Base-by-base conservation (phyloP, 2,797 vertebrate species). In the Setipinna tenuifilis region DNA sequence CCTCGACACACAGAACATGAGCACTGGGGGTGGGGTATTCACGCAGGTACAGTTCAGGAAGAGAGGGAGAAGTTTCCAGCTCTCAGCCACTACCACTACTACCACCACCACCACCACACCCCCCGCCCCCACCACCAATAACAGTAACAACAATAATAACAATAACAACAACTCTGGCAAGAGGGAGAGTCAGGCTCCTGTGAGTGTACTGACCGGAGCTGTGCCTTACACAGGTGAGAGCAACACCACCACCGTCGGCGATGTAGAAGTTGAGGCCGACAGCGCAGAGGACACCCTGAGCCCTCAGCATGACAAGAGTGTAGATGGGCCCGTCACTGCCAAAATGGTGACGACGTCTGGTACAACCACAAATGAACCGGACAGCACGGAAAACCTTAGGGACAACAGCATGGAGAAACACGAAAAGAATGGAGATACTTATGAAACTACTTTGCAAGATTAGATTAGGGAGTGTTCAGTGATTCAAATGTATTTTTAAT, bases 341-440 rank as follows among this genome's bases (percentile, higher is more conserved):
- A 54, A 7, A 9, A 54, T n/a, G 19, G 58, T 19, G 58, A 11
- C 9, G 50, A 54, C 31, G 57, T 59, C n/a, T 25, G 81, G 57
- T 25, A 50, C 50, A 59, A 89, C 83, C 83, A 87, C 83, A 87
- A 88, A 90, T 61, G 28, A 62, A 41, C 85, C 61, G 84, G 90
- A 92, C 57, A 93, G 93, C 89, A 48, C 89, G 84, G 93, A 95
- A 83, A 85, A 86, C 19, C 88, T 85, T 78, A 83, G 25, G 2
- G 88, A 83, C 25, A 88, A 87, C 89, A 89, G 87, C 86, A 85
- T 81, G 86, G 86, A 91, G 19, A 46, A 0, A 78, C 16, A 44
- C 19, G 17, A 44, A 17, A 44, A 21, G 31, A 41, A 7, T 10
- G 35, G 5, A 19, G 5, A 78, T 78, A 78, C 35, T 78, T 21